phyloP scores from a whole-genome alignment of 2,797 vertebrate species.

The Podarcis siculus region DNA sequence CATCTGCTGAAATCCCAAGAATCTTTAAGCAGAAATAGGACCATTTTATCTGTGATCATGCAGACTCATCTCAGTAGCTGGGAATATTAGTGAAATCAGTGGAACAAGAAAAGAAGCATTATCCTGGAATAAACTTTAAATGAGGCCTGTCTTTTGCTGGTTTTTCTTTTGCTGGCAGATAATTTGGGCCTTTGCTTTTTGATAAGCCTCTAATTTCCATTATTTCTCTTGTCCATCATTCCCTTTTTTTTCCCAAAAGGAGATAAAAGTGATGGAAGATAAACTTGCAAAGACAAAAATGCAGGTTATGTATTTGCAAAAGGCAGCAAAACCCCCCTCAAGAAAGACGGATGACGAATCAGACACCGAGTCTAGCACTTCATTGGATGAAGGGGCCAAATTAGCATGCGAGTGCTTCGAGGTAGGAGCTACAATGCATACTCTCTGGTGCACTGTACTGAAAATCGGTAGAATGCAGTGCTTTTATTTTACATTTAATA shows the following conservation, averaged over 20 bases:
- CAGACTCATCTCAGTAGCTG: no score
- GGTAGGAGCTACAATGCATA: slow-evolving; percentile 13
- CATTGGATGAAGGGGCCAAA: neutral
- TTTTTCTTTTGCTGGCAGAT: neutral
- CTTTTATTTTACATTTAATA: neutral
- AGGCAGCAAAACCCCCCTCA: neutral
- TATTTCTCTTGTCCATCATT: neutral
- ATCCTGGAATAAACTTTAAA: no score
- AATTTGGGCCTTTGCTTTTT: neutral
- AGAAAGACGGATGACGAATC: neutral
- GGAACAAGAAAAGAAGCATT: no score
- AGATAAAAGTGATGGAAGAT: slow-evolving; percentile 1
- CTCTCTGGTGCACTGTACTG: neutral
- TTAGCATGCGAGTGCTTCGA: slow-evolving; percentile 16
- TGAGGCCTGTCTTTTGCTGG: no score
- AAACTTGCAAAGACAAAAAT: neutral
- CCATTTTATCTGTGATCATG: no score
- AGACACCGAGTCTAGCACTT: neutral
- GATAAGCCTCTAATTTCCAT: neutral
- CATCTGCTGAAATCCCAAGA: no score
- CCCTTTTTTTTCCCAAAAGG: slow-evolving; percentile 13
- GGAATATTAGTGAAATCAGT: no score
- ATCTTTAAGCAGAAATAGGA: no score
- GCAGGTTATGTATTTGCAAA: neutral
- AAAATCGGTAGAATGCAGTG: neutral